Conservation (phyloP, 2,888 invertebrate genomes). For the Galerucella nymphaeae region DNA sequence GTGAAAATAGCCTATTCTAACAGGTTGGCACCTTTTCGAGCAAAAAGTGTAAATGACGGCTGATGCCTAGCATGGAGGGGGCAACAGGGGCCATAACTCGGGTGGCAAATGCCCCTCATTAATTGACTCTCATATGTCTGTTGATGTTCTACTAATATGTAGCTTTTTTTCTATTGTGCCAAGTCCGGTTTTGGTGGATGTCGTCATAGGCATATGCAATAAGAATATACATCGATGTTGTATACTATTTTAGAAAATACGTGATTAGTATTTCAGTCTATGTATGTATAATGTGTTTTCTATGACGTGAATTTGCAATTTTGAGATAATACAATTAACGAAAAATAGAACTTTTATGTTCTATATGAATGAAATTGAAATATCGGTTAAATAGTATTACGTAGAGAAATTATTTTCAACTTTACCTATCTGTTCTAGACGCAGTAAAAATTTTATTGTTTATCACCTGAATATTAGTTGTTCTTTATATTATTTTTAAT, state of each 20-base stretch:
- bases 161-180: not conserved
- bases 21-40: too few relatives aligned
- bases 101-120: too few relatives aligned
- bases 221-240: conserved; percentile 7
- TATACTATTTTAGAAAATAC: conserved; percentile 5
- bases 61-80: too few relatives aligned
- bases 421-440: not conserved
- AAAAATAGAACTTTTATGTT: conserved; percentile 7
- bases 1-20: not conserved
- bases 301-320: conserved; percentile 14
- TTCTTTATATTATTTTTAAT: conserved; percentile 24
- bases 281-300: conserved; percentile 19
- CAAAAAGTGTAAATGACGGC: too few relatives aligned
- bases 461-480: conserved; percentile 22
- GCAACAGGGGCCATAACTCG: too few relatives aligned
- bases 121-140: too few relatives aligned
- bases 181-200: not conserved
- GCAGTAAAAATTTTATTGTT: conserved; percentile 19
- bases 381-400: conserved; percentile 3
- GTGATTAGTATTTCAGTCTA: not conserved
- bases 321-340: conserved; percentile 8
- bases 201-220: conserved; percentile 5
- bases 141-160: not conserved
- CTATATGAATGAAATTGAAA: conserved; percentile 12
- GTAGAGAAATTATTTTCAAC: conserved; percentile 9